Base-by-base conservation (phyloP, 2,888 invertebrate genomes). In the Caenorhabditis uteleia region DNA sequence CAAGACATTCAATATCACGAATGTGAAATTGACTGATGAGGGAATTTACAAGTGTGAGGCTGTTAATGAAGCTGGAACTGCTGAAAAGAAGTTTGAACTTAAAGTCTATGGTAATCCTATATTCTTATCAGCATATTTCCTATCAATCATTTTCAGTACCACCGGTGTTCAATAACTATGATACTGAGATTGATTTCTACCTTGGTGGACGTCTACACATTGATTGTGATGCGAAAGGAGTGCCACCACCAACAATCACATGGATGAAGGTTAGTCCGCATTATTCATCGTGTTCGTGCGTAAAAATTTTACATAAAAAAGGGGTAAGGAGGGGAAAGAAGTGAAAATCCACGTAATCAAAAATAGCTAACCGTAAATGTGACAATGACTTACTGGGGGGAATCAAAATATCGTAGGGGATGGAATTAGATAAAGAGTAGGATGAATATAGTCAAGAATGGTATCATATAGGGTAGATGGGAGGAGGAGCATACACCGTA, bases 11-110 rank as follows among this genome's bases (percentile, higher is more conserved):
- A 71, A 77, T 45, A 67, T 84, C 27, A 68, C 65, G 5, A 68
- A 75, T 31, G 75, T 76, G 3, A 69, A 75, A 7, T 40, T 78
- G 29, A 68, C 56, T n/a, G 88, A 89, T 80, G 86, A 87, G 34
- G 89, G 89, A 0, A 84, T 86, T 20, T 89, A 88, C 74, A 38
- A 64, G 2, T 89, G 89, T 75, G 73, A 85, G 8, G 88, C 87
- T 2, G 83, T 76, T 40, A 89, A 89, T 75, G 82, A 84, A 29
- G 87, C 86, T 75, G 88, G 89, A 2, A 85, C 85, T 29, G 84
- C 80, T 14, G 79, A 84, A 8, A 87, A 87, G 65, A 84, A 84
- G 26, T 88, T 88, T 65, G 83, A 84, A 27, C 74, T 89, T 0
- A 85, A 86, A 36, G 87, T 89, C 0, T 82, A 88, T 53, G 88